Conservation (phyloP, 2,888 invertebrate species). For the Augiades crinisus region DNA sequence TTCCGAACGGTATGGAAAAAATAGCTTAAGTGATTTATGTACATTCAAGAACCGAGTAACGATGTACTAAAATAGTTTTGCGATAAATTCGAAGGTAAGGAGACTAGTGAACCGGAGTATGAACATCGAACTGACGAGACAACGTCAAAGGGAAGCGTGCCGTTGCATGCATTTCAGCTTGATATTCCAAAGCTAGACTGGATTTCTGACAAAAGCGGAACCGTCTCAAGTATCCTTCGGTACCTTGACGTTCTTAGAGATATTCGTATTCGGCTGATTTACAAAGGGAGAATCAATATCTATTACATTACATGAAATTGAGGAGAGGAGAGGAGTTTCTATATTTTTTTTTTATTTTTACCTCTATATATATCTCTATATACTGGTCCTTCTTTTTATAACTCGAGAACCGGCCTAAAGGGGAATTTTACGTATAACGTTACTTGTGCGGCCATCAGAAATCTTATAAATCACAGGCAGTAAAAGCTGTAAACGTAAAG, state of each 20-base stretch:
- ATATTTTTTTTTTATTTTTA: too few species aligned
- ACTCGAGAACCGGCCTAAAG: too few species aligned
- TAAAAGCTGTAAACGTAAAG: too few species aligned
- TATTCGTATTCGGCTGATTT: background rate
- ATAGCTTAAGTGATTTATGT: conserved; percentile 65
- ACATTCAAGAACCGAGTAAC: conserved; percentile 47
- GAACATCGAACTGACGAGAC: conserved; percentile 29
- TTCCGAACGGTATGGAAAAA: conserved; percentile 59
- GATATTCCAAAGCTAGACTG: conserved; percentile 32
- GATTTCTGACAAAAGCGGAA: conserved; percentile 27
- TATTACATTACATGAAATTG: too few species aligned
- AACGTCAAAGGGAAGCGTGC: conserved; percentile 35
- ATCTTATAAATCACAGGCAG: too few species aligned
- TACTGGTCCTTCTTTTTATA: too few species aligned
- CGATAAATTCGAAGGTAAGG: conserved; percentile 56
- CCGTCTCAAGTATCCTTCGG: background rate
- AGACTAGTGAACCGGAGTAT: background rate
- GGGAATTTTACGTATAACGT: too few species aligned
- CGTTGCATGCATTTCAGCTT: conserved; percentile 43
- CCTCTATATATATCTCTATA: too few species aligned
- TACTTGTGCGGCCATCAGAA: too few species aligned
- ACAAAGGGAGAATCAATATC: too few species aligned
- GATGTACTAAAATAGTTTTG: conserved; percentile 67
- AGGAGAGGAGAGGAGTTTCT: too few species aligned
- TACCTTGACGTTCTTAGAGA: background rate